Evolutionary conservation across 2,113 vertebrate species (phyloP), one percentile per base, ranked within the genome.

Genomic region (Coptodon rendalli): DNA sequence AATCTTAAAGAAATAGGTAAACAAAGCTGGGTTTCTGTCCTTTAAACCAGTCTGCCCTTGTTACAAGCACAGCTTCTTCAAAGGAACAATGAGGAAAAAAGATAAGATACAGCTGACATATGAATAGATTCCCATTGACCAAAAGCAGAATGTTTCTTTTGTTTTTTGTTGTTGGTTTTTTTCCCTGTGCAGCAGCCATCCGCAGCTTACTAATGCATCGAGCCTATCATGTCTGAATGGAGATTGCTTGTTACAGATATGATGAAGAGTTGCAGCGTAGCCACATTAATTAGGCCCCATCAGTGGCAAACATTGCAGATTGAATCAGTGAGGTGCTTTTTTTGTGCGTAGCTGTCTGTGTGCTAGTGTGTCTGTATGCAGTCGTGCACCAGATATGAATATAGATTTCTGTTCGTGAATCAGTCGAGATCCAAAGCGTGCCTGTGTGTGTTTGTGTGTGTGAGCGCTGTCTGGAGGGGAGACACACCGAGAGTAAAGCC

Each of bases 201-300:
- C 83, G 53, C 43, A 50, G 31, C 78, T 80, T 86, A 66, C 53
- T 84, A 73, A 89, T 68, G 80, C 27, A 87, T 91, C 63, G 89
- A 86, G 80, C 88, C 84, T 83, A 91, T 91, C 92, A 89, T 87
- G 88, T 93, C 85, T 86, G 82, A 89, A 83, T 68, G 63, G 82
- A 87, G 84, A 92, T 86, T 86, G 92, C 93, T 90, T 94, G 91
- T 92, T 95, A 92, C 81, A 87, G 89, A 93, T 88, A 92, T 91
- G 91, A 94, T 93, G 90, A 91, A 92, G 86, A 93, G 92, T 87
- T 89, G 90, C 87, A 87, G 80, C 16, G 17, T 78, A 71, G 79
- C 66, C 82, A 85, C 88, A 91, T 92, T 95, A 95, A 95, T 95
- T 94, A 95, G 88, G 88, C 87, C 7, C 82, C 85, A 83, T 94